Evolutionary conservation across 1,140 invertebrate species (phyloP).

Genomic region (Leptoteleia sp.): DNA sequence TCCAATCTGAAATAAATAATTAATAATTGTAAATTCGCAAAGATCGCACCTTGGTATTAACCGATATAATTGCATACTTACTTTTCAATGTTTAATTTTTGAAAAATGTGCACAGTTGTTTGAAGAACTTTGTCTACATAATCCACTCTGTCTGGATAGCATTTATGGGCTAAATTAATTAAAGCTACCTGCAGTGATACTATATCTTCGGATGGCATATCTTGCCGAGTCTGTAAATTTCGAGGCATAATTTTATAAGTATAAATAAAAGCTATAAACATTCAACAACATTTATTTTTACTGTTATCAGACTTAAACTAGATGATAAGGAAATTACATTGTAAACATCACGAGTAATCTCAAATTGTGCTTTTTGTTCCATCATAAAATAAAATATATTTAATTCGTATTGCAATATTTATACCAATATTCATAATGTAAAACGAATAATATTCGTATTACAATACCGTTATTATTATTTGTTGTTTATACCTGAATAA

Average conservation of each 20-base stretch:
- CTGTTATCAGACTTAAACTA: slow-evolving; percentile 81
- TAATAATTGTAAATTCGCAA: no score
- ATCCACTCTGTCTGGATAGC: slow-evolving; percentile 96
- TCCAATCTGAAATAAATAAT: slow-evolving; percentile 84
- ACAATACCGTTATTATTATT: no score
- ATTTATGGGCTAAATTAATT: slow-evolving; percentile 96
- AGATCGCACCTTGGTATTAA: no score
- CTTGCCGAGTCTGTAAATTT: slow-evolving; percentile 88
- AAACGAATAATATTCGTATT: no score
- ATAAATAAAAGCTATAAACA: no score
- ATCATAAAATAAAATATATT: slow-evolving; percentile 66
- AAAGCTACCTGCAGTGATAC: slow-evolving; percentile 97
- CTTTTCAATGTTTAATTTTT: slow-evolving; percentile 89
- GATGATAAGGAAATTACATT: slow-evolving; percentile 69
- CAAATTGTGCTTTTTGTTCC: slow-evolving; percentile 69
- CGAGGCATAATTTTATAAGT: no score
- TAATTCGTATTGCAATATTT: no score
- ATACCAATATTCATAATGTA: no score
- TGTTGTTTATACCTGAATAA: slow-evolving; percentile 90
- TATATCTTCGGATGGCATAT: slow-evolving; percentile 98
- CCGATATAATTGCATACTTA: no score
- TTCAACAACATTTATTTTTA: no score
- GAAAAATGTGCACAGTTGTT: slow-evolving; percentile 93
- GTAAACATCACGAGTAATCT: slow-evolving; percentile 64
- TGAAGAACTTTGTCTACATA: slow-evolving; percentile 98